A percentile compares a stretch with the other conserved stretches of the same genome.
Evolutionary conservation across 2,888 invertebrate species (phyloP).

Genomic region (Lacanobia oleracea): DNA sequence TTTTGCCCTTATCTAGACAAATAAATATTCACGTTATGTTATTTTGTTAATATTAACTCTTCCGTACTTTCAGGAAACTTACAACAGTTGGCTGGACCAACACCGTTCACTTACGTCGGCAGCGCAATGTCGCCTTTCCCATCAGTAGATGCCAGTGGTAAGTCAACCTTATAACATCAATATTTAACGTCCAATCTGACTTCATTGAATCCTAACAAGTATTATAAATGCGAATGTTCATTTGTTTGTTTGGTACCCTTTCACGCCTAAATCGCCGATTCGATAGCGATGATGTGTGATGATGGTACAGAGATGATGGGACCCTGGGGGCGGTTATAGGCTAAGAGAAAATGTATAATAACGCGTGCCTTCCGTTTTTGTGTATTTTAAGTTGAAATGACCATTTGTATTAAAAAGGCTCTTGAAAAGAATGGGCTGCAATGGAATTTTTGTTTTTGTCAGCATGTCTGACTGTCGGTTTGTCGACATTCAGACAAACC

Average conservation of each 20-base stretch:
- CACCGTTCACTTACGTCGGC: slow-evolving; percentile 85
- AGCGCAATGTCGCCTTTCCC: slow-evolving; percentile 80
- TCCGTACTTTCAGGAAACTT: slow-evolving; percentile 75
- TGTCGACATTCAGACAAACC: too few species aligned
- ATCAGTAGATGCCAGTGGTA: slow-evolving; percentile 77
- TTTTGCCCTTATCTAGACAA: not conserved
- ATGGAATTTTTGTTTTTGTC: too few species aligned
- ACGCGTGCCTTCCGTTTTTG: too few species aligned
- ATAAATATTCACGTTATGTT: not conserved
- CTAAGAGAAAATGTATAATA: too few species aligned
- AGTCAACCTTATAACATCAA: slow-evolving; percentile 40
- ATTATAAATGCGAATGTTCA: not conserved
- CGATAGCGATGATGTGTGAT: not conserved
- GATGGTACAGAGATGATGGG: not conserved
- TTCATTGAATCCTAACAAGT: too few species aligned
- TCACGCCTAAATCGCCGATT: not conserved
- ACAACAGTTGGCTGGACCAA: slow-evolving; percentile 86
- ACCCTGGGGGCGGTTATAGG: too few species aligned
- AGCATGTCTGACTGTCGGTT: too few species aligned
- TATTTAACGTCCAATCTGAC: not conserved
- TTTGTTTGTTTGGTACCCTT: not conserved
- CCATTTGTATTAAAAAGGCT: too few species aligned
- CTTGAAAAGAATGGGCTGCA: too few species aligned
- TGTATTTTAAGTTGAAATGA: too few species aligned
- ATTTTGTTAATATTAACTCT: not conserved